phyloP scores from a whole-genome alignment of 2,888 invertebrate species.

The Amorpha juglandis region DNA sequence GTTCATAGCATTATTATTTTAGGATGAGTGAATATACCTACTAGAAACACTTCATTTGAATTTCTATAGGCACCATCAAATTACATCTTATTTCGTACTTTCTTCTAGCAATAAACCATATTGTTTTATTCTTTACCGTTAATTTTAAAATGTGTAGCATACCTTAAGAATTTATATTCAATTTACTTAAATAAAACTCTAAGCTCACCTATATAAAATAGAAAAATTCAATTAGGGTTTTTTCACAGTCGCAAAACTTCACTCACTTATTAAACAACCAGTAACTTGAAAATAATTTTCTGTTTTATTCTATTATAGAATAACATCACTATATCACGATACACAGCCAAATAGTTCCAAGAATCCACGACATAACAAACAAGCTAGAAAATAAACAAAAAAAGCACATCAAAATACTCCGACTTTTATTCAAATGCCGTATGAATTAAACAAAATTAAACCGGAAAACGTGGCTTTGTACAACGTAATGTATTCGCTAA shows the following conservation, averaged over 20 bases:
- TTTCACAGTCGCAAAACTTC: too few species aligned
- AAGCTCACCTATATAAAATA: neutral
- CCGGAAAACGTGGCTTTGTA: slow-evolving; percentile 28
- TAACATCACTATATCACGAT: neutral
- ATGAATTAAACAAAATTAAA: slow-evolving; percentile 20
- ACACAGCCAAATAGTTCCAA: neutral
- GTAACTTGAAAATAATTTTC: neutral
- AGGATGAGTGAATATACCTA: too few species aligned
- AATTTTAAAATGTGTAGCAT: too few species aligned
- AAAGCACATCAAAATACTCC: neutral
- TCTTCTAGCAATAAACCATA: too few species aligned
- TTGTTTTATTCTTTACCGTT: too few species aligned
- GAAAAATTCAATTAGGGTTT: neutral
- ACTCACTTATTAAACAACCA: neutral
- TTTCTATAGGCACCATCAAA: too few species aligned
- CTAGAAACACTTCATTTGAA: too few species aligned
- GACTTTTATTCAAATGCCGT: slow-evolving; percentile 15
- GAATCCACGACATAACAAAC: neutral
- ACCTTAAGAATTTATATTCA: neutral
- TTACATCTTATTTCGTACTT: too few species aligned
- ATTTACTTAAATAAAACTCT: neutral
- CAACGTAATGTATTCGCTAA: slow-evolving; percentile 32
- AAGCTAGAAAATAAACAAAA: neutral
- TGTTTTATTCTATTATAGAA: neutral
- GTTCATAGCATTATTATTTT: too few species aligned